Evolutionary conservation across 2,113 vertebrate genomes (phyloP).

Genomic region (Heteronetta atricapilla): DNA sequence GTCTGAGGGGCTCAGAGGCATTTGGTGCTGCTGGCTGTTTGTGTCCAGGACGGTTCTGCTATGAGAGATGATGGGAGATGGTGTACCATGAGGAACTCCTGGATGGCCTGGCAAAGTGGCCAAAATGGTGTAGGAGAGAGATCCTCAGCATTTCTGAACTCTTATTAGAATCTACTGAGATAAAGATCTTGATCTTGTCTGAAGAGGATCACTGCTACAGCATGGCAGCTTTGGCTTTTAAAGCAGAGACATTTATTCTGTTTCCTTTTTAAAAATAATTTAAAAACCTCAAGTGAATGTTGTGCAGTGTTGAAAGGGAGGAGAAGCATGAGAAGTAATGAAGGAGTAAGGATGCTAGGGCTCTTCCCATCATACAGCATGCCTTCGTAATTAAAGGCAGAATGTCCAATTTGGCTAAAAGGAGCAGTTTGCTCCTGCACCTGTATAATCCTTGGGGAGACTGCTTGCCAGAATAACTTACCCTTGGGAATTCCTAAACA

Average conservation of each 20-base stretch:
- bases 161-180: background rate
- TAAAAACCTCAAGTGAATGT: background rate
- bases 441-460: background rate
- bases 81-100: background rate
- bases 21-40: background rate
- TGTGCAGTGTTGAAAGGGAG: background rate
- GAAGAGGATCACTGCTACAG: rapidly evolving
- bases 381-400: background rate
- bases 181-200: background rate
- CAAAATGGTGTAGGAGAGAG: background rate
- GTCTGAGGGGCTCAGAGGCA: background rate
- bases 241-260: background rate
- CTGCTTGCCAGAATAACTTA: background rate
- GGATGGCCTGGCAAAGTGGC: background rate
- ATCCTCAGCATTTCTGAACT: background rate
- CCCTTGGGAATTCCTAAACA: background rate
- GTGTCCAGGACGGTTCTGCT: background rate
- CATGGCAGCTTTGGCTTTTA: background rate
- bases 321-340: background rate
- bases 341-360: background rate
- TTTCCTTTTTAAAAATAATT: background rate
- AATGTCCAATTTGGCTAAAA: background rate
- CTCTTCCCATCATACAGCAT: background rate
- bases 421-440: rapidly evolving
- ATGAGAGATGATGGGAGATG: background rate